These are phyloP conservation scores for Trypoxylon attenuatum DNA, from an alignment of 2,888 invertebrate species.

Conservation along the genomic window DNA sequence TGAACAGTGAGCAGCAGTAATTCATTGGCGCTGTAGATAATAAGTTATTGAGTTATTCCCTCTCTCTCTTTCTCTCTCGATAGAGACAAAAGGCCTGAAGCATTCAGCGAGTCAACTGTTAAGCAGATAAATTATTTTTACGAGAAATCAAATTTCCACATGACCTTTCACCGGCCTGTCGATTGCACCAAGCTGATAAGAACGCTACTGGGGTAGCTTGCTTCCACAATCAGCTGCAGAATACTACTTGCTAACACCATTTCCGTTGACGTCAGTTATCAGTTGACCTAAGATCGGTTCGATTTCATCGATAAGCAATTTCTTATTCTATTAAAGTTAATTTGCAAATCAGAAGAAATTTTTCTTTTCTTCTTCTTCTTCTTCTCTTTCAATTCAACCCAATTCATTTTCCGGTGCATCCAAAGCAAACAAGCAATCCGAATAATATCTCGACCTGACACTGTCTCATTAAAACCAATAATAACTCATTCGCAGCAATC, in stretches of 20 bases:
- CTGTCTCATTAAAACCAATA: neutral
- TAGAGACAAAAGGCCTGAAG: constrained; percentile 10
- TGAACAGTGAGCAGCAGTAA: neutral
- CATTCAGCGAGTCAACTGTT: neutral
- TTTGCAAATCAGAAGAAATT: too few species aligned
- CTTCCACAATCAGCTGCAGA: constrained; percentile 14
- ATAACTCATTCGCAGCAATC: neutral
- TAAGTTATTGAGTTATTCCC: constrained; percentile 2
- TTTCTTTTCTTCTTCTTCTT: too few species aligned
- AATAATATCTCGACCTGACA: neutral
- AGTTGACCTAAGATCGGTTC: constrained; percentile 18
- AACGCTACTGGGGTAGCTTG: neutral
- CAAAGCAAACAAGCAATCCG: too few species aligned
- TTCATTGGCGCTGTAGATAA: neutral
- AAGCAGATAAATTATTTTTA: constrained; percentile 12
- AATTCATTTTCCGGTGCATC: too few species aligned
- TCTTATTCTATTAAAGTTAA: neutral
- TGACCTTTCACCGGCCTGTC: constrained; percentile 23
- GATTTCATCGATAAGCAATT: constrained; percentile 16
- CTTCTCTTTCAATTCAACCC: too few species aligned
- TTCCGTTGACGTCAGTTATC: constrained; percentile 30
- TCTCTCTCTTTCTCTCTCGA: too few species aligned
- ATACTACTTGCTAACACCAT: constrained; percentile 11
- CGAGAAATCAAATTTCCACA: constrained; percentile 1
- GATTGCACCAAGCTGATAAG: constrained; percentile 22